Conservation (phyloP, 2,797 vertebrate species). For the Enteromius fasciolatus region DNA sequence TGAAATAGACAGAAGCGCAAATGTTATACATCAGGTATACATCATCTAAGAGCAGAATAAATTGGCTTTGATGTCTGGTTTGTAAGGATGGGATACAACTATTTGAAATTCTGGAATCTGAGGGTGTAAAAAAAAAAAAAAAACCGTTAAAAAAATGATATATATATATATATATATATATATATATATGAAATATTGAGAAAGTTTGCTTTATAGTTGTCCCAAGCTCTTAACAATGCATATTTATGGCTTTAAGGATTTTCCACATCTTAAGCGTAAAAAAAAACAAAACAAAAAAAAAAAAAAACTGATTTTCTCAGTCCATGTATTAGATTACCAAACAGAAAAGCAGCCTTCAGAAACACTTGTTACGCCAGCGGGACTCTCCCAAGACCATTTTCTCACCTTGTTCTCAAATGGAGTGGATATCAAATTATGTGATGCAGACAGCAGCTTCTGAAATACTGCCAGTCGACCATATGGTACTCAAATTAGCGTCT, state of each 20-base stretch:
- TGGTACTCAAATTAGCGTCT: constrained; percentile 44
- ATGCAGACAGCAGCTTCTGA: constrained; percentile 29
- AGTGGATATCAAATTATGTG: constrained; percentile 40
- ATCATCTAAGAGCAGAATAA: background rate
- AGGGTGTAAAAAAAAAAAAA: too few relatives aligned
- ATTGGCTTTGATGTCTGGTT: background rate
- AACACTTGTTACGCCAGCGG: background rate
- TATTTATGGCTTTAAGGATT: background rate
- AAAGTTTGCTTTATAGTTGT: background rate
- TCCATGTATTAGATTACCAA: background rate
- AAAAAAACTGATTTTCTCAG: background rate
- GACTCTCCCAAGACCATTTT: constrained; percentile 20
- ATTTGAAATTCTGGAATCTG: too few relatives aligned
- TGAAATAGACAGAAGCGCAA: constrained; percentile 53
- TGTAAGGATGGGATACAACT: background rate
- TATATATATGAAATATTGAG: too few relatives aligned
- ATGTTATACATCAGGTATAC: too few relatives aligned
- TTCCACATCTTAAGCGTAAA: background rate
- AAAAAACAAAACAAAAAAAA: background rate
- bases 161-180: too few relatives aligned
- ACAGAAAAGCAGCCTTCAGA: background rate
- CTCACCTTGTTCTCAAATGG: constrained; percentile 36
- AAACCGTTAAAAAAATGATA: too few relatives aligned
- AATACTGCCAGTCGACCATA: constrained; percentile 35
- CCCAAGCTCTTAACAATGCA: background rate